Base-by-base conservation (phyloP, 1,140 invertebrate species). In the Pentalonia nigronervosa region DNA sequence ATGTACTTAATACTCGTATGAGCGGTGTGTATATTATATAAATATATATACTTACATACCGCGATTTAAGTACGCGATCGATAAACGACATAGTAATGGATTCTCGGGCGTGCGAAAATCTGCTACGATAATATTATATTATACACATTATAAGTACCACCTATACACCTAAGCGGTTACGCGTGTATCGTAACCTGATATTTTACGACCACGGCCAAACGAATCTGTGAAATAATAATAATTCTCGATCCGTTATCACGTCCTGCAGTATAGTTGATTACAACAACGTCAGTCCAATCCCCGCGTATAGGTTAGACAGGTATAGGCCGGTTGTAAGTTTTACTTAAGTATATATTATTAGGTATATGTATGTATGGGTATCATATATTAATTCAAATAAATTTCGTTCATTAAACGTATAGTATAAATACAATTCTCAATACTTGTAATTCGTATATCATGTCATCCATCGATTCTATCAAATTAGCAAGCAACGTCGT, bases 81-180 rank as follows among this genome's bases (percentile, higher is more conserved):
- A 76, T 84, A 41, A 41, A 84, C 83, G 36, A 84, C 36, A 84
- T n/a, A 88, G 86, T 88, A 88, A 88, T 48, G 86, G 86, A 50
- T 88, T 48, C 30, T 34, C 45, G 1, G 86, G 47, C 86, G 86
- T 88, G 86, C 30, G 47, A 48, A 48, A 86, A 86, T 86, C 25
- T 47, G 23, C 84, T 23, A 30, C 41, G 41, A 41, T 84, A 41
- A 84, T 41, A 84, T 41, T 45, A 45, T 45, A 84, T 84, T 53
- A 53, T 53, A 53, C 21, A 53, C 21, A 53, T 7, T 53, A 23
- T 53, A 53, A 23, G 50, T 53, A 53, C 50, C 20, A 53, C 50
- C 50, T 53, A 7, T 53, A 53, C 20, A 4, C 41, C 41, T 41
- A 41, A 41, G 41, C 41, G 41, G 41, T 41, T 41, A 41, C 41